These are phyloP conservation scores for Pelmatolapia mariae DNA, from an alignment of 2,113 vertebrate species.

Conservation along the genomic window DNA sequence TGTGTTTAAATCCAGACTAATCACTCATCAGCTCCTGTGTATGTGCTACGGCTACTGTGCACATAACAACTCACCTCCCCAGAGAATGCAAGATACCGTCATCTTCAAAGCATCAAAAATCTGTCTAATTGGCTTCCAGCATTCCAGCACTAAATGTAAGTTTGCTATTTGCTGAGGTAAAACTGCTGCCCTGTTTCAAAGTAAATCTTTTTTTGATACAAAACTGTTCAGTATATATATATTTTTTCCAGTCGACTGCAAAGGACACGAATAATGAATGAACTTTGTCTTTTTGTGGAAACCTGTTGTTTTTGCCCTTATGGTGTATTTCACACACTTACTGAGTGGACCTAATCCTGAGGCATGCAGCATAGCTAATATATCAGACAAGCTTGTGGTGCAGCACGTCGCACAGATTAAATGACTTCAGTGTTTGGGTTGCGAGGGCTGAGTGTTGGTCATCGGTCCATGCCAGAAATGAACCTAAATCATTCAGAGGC, in stretches of 20 bases:
- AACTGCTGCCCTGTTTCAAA: background rate
- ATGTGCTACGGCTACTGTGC: slow-evolving; percentile 29
- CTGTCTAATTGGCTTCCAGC: slow-evolving; percentile 23
- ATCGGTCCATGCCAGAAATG: slow-evolving; percentile 41
- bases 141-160: background rate
- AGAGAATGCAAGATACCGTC: slow-evolving; percentile 28
- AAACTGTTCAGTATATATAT: background rate
- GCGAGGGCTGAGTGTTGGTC: slow-evolving; percentile 48
- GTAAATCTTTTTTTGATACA: slow-evolving; percentile 5
- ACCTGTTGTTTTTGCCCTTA: background rate
- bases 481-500: slow-evolving; percentile 39
- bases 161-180: background rate
- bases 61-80: slow-evolving; percentile 26
- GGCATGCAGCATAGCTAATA: slow-evolving; percentile 29
- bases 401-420: slow-evolving; percentile 57
- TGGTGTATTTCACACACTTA: slow-evolving; percentile 1
- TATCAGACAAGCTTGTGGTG: slow-evolving; percentile 39
- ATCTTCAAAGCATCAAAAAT: slow-evolving; percentile 10
- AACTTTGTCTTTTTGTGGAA: slow-evolving; percentile 7
- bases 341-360: background rate
- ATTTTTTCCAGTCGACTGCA: background rate
- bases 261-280: slow-evolving; percentile 20
- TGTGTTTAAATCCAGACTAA: slow-evolving; percentile 40
- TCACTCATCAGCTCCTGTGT: slow-evolving; percentile 25
- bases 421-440: slow-evolving; percentile 60